A percentile compares a stretch with the other conserved stretches of the same genome.
phyloP scores from a whole-genome alignment of 35 echinoderm and acorn worm genomes.

The Apostichopus californicus region DNA sequence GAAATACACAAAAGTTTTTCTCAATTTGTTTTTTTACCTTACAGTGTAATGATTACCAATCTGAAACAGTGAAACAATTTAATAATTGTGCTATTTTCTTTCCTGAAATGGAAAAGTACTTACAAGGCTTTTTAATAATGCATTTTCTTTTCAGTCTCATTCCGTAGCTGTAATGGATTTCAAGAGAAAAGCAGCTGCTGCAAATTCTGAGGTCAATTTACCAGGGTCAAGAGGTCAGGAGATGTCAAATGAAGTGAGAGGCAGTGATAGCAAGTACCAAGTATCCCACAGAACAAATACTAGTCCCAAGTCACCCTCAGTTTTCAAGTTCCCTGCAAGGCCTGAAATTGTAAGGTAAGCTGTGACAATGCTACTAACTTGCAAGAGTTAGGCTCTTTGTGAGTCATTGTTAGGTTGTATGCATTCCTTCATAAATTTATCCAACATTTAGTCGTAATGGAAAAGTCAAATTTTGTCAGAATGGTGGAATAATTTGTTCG shows the following conservation, averaged over 20 bases:
- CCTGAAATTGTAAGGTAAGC: background rate
- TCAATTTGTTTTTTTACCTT: background rate
- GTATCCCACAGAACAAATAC: background rate
- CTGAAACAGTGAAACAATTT: too few species aligned
- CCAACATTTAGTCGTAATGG: too few species aligned
- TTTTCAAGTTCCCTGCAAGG: background rate
- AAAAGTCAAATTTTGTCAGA: too few species aligned
- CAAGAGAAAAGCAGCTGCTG: background rate
- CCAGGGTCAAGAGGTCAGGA: background rate
- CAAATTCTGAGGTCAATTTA: background rate
- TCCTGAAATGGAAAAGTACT: background rate
- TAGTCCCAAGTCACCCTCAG: background rate
- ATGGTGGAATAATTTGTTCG: too few species aligned
- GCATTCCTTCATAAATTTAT: too few species aligned
- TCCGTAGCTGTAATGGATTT: background rate
- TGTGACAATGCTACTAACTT: background rate
- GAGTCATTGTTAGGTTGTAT: too few species aligned
- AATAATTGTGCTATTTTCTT: too few species aligned
- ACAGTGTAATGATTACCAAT: too few species aligned
- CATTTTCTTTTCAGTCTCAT: background rate
- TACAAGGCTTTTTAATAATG: background rate
- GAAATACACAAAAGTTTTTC: too few species aligned
- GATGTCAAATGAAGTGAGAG: background rate
- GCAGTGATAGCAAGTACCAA: conserved; percentile 1
- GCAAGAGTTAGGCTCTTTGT: too few species aligned